Base-by-base conservation (phyloP, 2,113 vertebrate genomes). In the Semicossyphus pulcher region DNA sequence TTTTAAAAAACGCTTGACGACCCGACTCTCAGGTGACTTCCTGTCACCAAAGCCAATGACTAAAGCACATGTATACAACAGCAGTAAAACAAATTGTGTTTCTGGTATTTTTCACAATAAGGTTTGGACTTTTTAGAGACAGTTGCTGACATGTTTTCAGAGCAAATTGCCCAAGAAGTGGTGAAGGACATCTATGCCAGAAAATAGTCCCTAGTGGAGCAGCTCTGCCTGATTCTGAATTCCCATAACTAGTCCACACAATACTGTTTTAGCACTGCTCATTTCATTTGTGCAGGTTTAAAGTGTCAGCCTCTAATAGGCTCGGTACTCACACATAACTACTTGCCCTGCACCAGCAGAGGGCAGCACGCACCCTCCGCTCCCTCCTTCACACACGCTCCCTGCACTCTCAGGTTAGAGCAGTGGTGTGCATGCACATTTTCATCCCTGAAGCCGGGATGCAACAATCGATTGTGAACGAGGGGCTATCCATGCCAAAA, bases 361-460 rank as follows among this genome's bases (percentile, higher is more conserved):
- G 72, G 41, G 72, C 63, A 62, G 53, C 41, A 57, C 10, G 3
- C 16, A 18, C 16, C 21, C 41, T 60, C 18, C 10, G 3, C 16
- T 15, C 16, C 21, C 41, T 60, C 18, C 15, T 14, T 23, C 18
- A 7, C 36, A 28, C 18, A 51, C 2, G 5, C 3, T 6, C 25
- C 44, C 21, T 2, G 39, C n/a, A 67, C 32, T 48, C 21, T 62
- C 12, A 52, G 39, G 10, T 68, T 21, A 36, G 15, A 58, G 32
- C 41, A 56, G 20, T 47, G n/a, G 49, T 11, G 45, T 76, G 3
- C 39, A 41, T 51, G 57, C 61, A 59, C 56, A 72, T 62, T 81
- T 44, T 78, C 20, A 52, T 62, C 53, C 15, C 25, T 61, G 4
- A 39, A 26, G 10, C n/a, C 37, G 47, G 39, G 45, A 56, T 14